Evolutionary conservation across 2,113 vertebrate species (phyloP).

Genomic region (Poicephalus gulielmi): DNA sequence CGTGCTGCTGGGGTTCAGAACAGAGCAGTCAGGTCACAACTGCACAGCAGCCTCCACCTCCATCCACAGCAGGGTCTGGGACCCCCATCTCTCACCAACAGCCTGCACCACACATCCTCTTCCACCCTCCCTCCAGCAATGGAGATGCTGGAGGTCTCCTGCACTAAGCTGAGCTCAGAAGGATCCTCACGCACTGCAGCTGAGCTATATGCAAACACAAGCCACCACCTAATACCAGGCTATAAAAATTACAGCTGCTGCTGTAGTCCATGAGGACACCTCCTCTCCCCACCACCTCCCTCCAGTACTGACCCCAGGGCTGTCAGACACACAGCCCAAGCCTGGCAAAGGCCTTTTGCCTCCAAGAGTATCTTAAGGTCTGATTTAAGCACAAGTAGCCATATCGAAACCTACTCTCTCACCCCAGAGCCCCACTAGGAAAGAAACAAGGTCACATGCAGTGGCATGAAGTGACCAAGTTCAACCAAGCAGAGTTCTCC

Average conservation of each 20-base stretch:
- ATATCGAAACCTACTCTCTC: not conserved
- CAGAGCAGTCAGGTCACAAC: not conserved
- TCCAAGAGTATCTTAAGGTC: not conserved
- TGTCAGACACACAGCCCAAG: not conserved
- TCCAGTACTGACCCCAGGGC: not conserved
- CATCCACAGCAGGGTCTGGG: not conserved
- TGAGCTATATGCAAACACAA: not conserved
- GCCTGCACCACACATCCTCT: not conserved
- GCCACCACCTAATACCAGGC: not conserved
- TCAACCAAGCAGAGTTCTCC: not conserved
- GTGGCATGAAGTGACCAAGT: fast-evolving
- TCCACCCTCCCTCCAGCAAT: not conserved
- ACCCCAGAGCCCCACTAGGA: fast-evolving
- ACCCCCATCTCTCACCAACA: not conserved
- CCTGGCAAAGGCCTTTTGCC: not conserved
- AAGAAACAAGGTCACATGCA: fast-evolving
- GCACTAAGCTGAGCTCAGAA: not conserved
- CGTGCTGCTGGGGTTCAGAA: not conserved
- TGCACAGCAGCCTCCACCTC: not conserved
- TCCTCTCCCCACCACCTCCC: not conserved
- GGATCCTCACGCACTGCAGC: not conserved
- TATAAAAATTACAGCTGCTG: not conserved
- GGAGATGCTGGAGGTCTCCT: not conserved
- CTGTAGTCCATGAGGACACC: not conserved
- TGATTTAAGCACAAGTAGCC: not conserved